Evolutionary conservation across 2,113 vertebrate genomes (phyloP).

Genomic region (Thamnaconus septentrionalis): DNA sequence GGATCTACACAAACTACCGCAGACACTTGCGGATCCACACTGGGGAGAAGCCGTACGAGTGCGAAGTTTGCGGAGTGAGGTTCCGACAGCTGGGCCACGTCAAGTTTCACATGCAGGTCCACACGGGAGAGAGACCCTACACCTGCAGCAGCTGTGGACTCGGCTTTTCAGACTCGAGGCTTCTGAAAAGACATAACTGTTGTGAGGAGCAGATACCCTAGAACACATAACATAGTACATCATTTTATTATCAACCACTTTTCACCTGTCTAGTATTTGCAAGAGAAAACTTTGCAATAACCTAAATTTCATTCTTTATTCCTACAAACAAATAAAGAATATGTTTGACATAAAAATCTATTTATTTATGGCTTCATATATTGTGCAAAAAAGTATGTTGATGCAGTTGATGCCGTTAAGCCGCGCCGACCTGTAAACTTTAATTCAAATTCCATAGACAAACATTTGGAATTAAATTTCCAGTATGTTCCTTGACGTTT

Average conservation of each 20-base stretch:
- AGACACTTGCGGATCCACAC: conserved; percentile 63
- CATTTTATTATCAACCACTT: background rate
- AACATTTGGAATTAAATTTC: no score
- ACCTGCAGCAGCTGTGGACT: conserved; percentile 54
- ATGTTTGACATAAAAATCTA: no score
- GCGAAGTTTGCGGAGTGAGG: conserved; percentile 54
- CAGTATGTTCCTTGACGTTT: no score
- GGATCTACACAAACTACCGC: conserved; percentile 64
- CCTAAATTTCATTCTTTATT: no score
- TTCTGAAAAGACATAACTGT: conserved; percentile 67
- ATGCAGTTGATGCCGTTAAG: no score
- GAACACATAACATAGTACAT: background rate
- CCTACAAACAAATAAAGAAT: no score
- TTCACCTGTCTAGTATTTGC: no score
- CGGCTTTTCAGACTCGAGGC: conserved; percentile 63
- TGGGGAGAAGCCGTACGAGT: conserved; percentile 70
- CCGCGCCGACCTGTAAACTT: no score
- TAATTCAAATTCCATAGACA: no score
- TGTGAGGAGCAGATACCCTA: conserved; percentile 6
- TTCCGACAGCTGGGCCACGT: conserved; percentile 68
- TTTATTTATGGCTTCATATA: no score
- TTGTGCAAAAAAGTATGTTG: no score
- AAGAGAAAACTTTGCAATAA: no score
- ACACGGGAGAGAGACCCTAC: conserved; percentile 61
- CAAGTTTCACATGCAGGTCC: conserved; percentile 72